Evolutionary conservation across 2,113 vertebrate genomes (phyloP).

Genomic region (Silurus asotus): DNA sequence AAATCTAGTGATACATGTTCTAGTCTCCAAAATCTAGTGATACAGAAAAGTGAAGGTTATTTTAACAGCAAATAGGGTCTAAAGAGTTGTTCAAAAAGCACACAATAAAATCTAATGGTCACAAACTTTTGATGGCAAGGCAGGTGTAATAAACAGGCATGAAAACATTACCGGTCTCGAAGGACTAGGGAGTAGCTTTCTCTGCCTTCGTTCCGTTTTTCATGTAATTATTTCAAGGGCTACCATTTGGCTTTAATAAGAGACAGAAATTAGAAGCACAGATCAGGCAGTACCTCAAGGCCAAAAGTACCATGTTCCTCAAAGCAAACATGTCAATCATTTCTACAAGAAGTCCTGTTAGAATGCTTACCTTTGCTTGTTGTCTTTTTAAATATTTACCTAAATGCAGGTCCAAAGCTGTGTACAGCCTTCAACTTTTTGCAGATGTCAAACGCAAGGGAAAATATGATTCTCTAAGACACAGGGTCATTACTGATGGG

Average conservation of each 20-base stretch:
- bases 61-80: too few species aligned
- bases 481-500: background rate
- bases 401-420: slow-evolving; percentile 2
- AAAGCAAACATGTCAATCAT: background rate
- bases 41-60: too few species aligned
- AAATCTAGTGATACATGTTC: too few species aligned
- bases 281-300: background rate
- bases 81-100: too few species aligned
- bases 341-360: background rate
- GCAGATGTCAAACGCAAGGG: background rate
- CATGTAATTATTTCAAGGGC: background rate
- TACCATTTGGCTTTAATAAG: slow-evolving; percentile 21
- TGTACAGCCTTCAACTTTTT: background rate
- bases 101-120: too few species aligned
- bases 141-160: background rate
- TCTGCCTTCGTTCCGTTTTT: background rate
- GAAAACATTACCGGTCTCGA: background rate
- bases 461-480: background rate
- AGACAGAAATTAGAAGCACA: background rate
- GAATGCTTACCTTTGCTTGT: background rate
- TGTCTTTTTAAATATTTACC: background rate
- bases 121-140: background rate
- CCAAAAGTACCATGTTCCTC: background rate
- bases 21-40: too few species aligned
- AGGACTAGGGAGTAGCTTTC: background rate